Percentiles rank a stretch among this genome's conserved stretches.
Evolutionary conservation across 2,888 invertebrate species (phyloP).

Genomic region (Drosophila yooni): DNA sequence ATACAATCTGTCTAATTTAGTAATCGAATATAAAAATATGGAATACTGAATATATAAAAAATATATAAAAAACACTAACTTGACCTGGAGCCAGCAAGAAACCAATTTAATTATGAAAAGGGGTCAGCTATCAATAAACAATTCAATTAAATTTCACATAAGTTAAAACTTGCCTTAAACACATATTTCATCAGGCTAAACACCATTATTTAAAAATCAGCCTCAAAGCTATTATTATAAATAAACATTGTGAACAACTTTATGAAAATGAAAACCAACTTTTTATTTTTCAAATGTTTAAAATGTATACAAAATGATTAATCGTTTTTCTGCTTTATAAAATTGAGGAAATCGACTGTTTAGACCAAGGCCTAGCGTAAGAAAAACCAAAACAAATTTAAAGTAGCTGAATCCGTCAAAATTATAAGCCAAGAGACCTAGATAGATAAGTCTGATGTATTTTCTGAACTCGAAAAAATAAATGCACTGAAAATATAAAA

Average conservation of each 20-base stretch:
- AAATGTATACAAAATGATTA: not conserved
- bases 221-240: not conserved
- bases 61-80: not conserved
- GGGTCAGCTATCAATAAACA: not conserved
- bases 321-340: not conserved
- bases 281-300: not conserved
- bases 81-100: not conserved
- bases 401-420: not conserved
- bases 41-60: not conserved
- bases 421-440: not conserved
- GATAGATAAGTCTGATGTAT: not conserved
- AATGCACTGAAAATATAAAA: not conserved
- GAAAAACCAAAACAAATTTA: not conserved
- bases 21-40: not conserved
- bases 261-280: not conserved
- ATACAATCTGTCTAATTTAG: not conserved
- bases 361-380: not conserved
- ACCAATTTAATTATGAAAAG: not conserved
- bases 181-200: not conserved
- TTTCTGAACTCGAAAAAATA: not conserved
- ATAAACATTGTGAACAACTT: not conserved
- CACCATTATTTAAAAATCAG: not conserved
- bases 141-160: not conserved
- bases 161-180: not conserved
- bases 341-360: not conserved